phyloP scores from a whole-genome alignment of 2,888 invertebrate genomes.

The Acanthococcus lagerstroemiae region DNA sequence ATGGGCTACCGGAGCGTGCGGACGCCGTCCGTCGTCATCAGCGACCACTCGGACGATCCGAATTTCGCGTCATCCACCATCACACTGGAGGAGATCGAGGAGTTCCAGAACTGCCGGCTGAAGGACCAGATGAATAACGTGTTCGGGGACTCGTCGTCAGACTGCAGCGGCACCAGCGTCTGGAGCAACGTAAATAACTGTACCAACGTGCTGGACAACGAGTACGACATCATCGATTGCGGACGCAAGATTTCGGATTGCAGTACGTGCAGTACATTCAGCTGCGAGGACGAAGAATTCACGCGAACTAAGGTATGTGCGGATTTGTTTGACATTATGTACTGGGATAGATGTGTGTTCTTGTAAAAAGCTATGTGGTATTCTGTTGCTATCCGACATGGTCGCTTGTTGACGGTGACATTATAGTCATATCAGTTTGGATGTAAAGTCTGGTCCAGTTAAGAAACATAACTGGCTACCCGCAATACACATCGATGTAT shows the following conservation, averaged over 20 bases:
- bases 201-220: conserved; percentile 48
- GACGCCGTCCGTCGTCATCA: conserved; percentile 77
- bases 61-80: conserved; percentile 46
- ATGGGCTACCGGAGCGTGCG: conserved; percentile 54
- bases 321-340: too few species aligned
- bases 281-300: conserved; percentile 55
- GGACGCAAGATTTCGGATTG: conserved; percentile 58
- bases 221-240: conserved; percentile 49
- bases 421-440: too few species aligned
- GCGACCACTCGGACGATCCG: conserved; percentile 69
- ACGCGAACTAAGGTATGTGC: conserved; percentile 46
- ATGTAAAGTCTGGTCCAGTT: too few species aligned
- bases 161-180: conserved; percentile 50
- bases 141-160: conserved; percentile 43
- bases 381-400: too few species aligned
- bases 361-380: too few species aligned
- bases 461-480: too few species aligned
- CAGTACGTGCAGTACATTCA: conserved; percentile 62
- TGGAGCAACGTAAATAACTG: conserved; percentile 51
- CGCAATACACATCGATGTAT: too few species aligned
- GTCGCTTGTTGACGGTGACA: too few species aligned
- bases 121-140: conserved; percentile 32
- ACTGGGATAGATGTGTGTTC: too few species aligned
- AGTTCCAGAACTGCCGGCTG: conserved; percentile 41
- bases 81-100: conserved; percentile 52